Evolutionary conservation across 2,797 vertebrate genomes (phyloP), one percentile per base, ranked within the genome.

Genomic region (Leptatherina wallacei): DNA sequence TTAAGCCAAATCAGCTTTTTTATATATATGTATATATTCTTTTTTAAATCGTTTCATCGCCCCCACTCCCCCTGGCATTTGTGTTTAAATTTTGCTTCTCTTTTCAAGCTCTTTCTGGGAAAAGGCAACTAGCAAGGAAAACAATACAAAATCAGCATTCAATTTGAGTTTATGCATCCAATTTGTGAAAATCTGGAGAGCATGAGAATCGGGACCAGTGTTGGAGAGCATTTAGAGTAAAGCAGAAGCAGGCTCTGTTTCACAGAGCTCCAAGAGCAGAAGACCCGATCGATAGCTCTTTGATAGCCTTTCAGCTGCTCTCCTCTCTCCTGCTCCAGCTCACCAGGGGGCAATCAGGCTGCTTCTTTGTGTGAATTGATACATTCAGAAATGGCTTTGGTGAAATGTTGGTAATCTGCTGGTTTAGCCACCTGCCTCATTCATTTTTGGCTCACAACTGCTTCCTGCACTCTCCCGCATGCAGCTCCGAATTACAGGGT

Each of bases 281-380:
- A 73, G 71, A 82, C 80, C 72, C n/a, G 36, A 90, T 91, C 85
- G 69, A 91, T 88, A 81, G 24, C 62, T 79, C 81, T 90, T 88
- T 89, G 86, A 91, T 92, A 75, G 56, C 61, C 71, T 79, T 78
- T 69, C 54, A 42, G 79, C 69, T n/a, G 59, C 77, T 74, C 81
- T 71, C 56, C 67, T 79, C 83, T 78, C 84, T 82, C 78, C 85
- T 75, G 77, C 71, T 62, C 86, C 78, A 56, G 80, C 80, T 80
- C 83, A 86, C 68, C 24, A 10, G 81, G 80, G 73, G 65, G 74
- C 51, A 69, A 77, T 58, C 73, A 33, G 63, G 66, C 65, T 82
- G 71, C 69, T 84, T 73, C 85, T 89, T 86, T 80, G 78, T 89
- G 76, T 88, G 80, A 90, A 88, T 83, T 59, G 72, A 79, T 83